Evolutionary conservation across 1,140 invertebrate genomes (phyloP), one percentile per base, ranked within the genome.

Genomic region (Odontomachus brunneus): DNA sequence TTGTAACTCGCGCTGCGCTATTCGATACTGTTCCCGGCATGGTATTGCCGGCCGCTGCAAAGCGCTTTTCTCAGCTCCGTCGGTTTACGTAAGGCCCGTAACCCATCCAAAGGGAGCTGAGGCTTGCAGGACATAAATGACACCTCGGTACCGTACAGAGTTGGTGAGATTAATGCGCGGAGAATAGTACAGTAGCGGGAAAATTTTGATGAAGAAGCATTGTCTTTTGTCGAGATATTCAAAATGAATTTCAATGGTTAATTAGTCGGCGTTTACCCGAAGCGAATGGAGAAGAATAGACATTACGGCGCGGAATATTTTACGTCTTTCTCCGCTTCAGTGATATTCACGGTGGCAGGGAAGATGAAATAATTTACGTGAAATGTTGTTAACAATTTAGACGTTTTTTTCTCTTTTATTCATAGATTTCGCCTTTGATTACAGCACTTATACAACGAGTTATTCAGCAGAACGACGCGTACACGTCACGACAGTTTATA

Each of bases 1-100:
- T 87, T 83, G 67, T 83, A 84, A 84, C 84, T 86, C 82, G 81
- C 86, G 71, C 60, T 65, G 33, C 53, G 19, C 33, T 71, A 72
- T 85, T 72, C 59, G 65, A 65, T 66, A 29, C 33, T 26, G 29
- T 59, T 67, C 51, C 29, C 66, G 19, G 59, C 69, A 19, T 59
- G 15, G 5, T 48, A 84, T 44, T 60, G 74, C 51, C n/a, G 62
- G 62, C 38, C 75, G 26, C 5, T 63, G 0, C 44, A 26, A 53
- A 76, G 26, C 69, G 38, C 17, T 86, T 82, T 48, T 60, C 49
- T 48, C 19, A 17, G 26, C 53, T 38, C 49, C 17, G 29, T 14
- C 44, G 11, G 12, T 75, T 75, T 49, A 33, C 12, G 57, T 75
- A 63, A 63, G 24, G 7, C n/a, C 24, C 24, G 29, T 4, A 29